phyloP scores from a whole-genome alignment of 2,113 vertebrate species.

The Chauna torquata region DNA sequence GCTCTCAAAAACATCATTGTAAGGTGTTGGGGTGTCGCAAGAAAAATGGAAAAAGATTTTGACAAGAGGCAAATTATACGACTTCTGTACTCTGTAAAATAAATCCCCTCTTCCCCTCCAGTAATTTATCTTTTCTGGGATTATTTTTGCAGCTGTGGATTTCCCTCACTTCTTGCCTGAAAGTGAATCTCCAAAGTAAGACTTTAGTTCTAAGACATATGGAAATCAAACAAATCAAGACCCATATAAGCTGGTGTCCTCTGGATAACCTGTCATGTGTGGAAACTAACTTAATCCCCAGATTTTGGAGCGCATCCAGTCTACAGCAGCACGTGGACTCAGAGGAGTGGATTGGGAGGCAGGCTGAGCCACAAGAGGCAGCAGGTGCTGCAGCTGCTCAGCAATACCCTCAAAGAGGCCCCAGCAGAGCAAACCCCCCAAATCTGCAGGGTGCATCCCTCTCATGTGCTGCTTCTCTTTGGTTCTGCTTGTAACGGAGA shows the following conservation, averaged over 20 bases:
- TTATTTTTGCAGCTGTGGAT: conserved; percentile 12
- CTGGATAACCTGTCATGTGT: conserved; percentile 30
- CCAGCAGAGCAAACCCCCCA: neutral
- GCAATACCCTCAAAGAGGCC: neutral
- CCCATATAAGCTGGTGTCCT: conserved; percentile 12
- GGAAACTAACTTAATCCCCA: conserved; percentile 43
- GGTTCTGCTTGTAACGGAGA: neutral
- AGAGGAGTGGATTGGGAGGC: neutral
- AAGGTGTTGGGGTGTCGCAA: accelerated
- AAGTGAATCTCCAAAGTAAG: conserved; percentile 24
- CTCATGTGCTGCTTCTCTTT: neutral
- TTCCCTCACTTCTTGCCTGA: conserved; percentile 3
- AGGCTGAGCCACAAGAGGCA: neutral
- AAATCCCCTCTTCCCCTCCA: neutral
- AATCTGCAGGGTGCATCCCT: neutral
- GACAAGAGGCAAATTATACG: neutral
- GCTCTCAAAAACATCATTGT: neutral
- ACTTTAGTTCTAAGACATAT: conserved; percentile 24
- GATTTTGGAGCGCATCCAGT: conserved; percentile 7
- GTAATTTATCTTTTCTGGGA: neutral
- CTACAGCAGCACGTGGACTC: neutral
- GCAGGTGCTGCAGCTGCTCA: neutral
- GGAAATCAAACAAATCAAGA: conserved; percentile 48
- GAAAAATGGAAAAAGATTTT: neutral
- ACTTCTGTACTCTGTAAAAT: neutral